These are phyloP conservation scores for Stenichneumon culpator DNA, from an alignment of 2,888 invertebrate genomes.

Conservation along the genomic window DNA sequence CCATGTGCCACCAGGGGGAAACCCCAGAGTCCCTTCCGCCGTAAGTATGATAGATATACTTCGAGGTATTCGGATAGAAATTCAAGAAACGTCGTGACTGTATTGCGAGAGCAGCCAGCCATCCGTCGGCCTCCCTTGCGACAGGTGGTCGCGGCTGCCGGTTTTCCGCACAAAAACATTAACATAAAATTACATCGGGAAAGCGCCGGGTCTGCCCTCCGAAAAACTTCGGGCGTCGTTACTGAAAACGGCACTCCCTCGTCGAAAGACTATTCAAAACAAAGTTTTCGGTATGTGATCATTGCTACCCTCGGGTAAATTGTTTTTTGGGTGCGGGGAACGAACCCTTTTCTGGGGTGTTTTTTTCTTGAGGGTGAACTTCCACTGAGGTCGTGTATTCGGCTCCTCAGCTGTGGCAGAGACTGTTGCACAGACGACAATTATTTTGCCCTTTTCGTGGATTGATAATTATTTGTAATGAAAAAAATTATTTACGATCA, in stretches of 20 bases:
- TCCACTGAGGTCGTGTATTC: too few relatives aligned
- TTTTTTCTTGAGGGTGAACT: too few relatives aligned
- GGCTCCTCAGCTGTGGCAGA: too few relatives aligned
- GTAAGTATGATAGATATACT: conserved; percentile 12
- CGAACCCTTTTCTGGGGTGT: not conserved
- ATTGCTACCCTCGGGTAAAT: not conserved
- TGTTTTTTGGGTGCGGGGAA: not conserved
- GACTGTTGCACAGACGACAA: too few relatives aligned
- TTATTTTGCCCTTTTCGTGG: too few relatives aligned
- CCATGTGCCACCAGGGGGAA: not conserved
- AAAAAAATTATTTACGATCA: too few relatives aligned
- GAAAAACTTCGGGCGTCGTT: not conserved
- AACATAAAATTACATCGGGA: conserved; percentile 20
- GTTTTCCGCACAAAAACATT: not conserved
- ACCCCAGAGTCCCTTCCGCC: not conserved
- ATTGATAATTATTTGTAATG: too few relatives aligned
- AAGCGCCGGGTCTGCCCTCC: not conserved
- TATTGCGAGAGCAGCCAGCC: not conserved
- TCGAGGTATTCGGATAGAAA: not conserved
- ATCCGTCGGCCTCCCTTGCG: conserved; percentile 16
- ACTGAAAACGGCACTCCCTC: not conserved
- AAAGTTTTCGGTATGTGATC: not conserved
- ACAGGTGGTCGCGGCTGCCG: conserved; percentile 25
- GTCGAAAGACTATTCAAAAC: not conserved
- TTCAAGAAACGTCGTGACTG: not conserved